These are phyloP conservation scores for Orientallactaga sibirica DNA, from an alignment of 2,797 vertebrate genomes.

Conservation along the genomic window DNA sequence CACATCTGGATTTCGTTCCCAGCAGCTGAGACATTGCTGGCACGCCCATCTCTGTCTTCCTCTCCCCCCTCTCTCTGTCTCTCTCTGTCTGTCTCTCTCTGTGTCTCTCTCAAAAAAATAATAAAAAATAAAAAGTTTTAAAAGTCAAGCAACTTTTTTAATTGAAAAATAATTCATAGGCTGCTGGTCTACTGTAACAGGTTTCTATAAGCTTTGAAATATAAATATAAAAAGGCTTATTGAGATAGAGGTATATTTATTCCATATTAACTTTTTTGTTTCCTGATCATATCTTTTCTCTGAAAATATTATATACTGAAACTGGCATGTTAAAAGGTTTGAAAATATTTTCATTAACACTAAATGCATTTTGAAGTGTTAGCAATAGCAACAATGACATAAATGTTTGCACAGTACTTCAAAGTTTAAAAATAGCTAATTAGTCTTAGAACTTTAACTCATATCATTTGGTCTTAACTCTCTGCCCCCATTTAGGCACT, in stretches of 20 bases:
- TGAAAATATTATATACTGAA: background rate
- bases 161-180: background rate
- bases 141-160: background rate
- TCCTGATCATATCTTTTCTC: background rate
- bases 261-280: conserved; percentile 27
- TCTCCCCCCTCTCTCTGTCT: too few species aligned
- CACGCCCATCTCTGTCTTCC: too few species aligned
- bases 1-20: too few species aligned
- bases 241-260: background rate
- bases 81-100: too few species aligned
- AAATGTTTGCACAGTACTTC: conserved; percentile 6
- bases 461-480: background rate
- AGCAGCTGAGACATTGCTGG: too few species aligned
- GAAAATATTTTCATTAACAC: conserved; percentile 35
- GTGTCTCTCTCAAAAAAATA: too few species aligned
- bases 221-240: background rate
- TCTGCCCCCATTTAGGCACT: background rate
- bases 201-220: background rate
- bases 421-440: conserved; percentile 26
- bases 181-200: background rate
- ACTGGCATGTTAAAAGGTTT: background rate
- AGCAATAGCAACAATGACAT: background rate
- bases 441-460: background rate
- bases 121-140: background rate
- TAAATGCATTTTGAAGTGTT: background rate